A percentile compares a stretch with the other conserved stretches of the same genome.
phyloP scores from a whole-genome alignment of 1,140 invertebrate genomes.

The Drosophila equinoxialis region DNA sequence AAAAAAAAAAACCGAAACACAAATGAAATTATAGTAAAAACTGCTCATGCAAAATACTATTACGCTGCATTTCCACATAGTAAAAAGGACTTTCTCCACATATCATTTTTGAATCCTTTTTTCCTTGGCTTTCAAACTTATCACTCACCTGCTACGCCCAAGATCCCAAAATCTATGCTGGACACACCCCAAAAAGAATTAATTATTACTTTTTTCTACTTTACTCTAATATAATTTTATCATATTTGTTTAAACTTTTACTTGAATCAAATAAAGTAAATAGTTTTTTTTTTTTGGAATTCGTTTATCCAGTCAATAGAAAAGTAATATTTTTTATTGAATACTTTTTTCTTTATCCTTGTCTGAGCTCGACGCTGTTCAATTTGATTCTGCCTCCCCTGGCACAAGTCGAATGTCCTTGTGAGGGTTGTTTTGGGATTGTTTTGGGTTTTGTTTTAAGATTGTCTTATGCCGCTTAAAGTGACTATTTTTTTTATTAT shows the following conservation, averaged over 20 bases:
- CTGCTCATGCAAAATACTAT: not conserved
- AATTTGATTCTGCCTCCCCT: conserved; percentile 52
- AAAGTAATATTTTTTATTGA: not conserved
- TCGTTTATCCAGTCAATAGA: not conserved
- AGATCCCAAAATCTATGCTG: conserved; percentile 43
- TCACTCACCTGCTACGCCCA: conserved; percentile 61
- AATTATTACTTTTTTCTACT: not conserved
- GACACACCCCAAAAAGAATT: conserved; percentile 40
- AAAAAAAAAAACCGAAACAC: conserved; percentile 50
- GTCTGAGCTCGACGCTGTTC: conserved; percentile 48
- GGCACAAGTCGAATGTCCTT: conserved; percentile 59
- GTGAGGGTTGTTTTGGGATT: conserved; percentile 61
- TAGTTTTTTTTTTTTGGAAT: not conserved
- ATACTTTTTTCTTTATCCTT: conserved; percentile 29
- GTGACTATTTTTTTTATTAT: conserved; percentile 9
- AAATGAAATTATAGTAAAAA: conserved; percentile 18
- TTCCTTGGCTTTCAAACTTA: conserved; percentile 18
- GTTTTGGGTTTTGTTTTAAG: conserved; percentile 68
- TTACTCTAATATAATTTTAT: not conserved
- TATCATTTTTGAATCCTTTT: not conserved
- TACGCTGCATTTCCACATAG: too few relatives aligned
- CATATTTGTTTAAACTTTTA: not conserved
- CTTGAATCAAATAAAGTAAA: not conserved
- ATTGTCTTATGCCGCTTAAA: conserved; percentile 36
- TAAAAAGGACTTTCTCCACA: not conserved